Base-by-base conservation (phyloP, 2,888 invertebrate genomes). In the Ochropacha duplaris region DNA sequence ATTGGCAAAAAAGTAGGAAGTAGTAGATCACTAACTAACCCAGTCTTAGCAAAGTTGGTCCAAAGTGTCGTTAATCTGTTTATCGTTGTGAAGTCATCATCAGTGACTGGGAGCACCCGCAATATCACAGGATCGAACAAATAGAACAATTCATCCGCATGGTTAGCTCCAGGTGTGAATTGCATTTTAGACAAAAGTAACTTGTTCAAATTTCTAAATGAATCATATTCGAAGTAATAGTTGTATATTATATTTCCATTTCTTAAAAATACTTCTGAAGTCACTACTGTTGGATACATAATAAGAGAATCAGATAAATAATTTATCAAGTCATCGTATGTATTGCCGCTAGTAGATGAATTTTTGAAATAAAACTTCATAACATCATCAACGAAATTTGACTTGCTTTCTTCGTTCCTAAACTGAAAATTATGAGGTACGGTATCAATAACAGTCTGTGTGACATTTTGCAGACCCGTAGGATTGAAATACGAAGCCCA, bases 191-290 rank as follows among this genome's bases (percentile, higher is more conserved):
- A 26, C 19, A 54, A 4, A 28, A 19, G 19, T 4, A 71, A 59
- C 61, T 78, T 82, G 49, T 59, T 64, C 6, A 72, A 60, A 65
- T 82, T 83, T 59, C 82, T 75, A 0, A 57, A 9, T 6, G 78
- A 79, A 60, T 72, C 70, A 56, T 74, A 78, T 57, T 64, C 59
- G 62, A 83, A 83, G 59, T 74, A 76, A 67, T 82, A 83, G 55
- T 76, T 76, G 57, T 65, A 74, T 4, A 81, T 19, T 19, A 59
- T 59, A 3, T 69, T 57, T 9, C 60, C 69, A 11, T 60, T 51
- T 26, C 62, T 62, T 28, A 66, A 11, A 11, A 73, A 66, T 57
- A 57, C 62, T 34, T 69, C 61, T 6, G 71, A 60, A 26, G 69
- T 60, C 6, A 60, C 31, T 1, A 67, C 55, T 19, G 64, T 39